Evolutionary conservation across 2,113 vertebrate species (phyloP).

Genomic region (Potamarius usumacintae): DNA sequence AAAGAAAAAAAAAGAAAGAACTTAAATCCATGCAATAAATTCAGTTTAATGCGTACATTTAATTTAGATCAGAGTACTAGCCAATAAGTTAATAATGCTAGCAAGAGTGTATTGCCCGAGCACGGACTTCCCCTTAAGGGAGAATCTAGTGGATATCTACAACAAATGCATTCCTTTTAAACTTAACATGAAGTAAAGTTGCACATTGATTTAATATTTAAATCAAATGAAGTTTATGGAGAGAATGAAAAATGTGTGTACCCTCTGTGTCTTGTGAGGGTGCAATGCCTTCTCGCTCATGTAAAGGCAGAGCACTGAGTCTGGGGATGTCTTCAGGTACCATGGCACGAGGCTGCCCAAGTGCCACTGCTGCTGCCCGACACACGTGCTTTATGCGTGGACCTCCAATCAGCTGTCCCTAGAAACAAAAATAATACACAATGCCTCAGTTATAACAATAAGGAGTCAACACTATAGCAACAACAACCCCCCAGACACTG

Average conservation of each 20-base stretch:
- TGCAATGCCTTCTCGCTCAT: constrained; percentile 82
- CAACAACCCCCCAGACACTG: too few relatives aligned
- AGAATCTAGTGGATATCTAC: not conserved
- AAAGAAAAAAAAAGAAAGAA: constrained; percentile 18
- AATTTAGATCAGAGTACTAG: too few relatives aligned
- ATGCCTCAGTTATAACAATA: not conserved
- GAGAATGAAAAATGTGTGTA: constrained; percentile 54
- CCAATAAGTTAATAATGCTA: not conserved
- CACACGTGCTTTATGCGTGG: constrained; percentile 92
- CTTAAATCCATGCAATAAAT: not conserved
- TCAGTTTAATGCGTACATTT: too few relatives aligned
- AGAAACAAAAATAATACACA: constrained; percentile 5
- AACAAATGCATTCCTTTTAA: not conserved
- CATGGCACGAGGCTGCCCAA: constrained; percentile 88
- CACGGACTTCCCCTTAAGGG: not conserved
- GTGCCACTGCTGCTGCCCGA: constrained; percentile 85
- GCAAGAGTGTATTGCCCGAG: too few relatives aligned
- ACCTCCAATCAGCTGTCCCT: constrained; percentile 79
- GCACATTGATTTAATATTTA: not conserved
- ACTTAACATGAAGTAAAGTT: not conserved
- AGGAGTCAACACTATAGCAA: too few relatives aligned
- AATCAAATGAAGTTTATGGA: not conserved
- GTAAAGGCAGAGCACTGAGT: constrained; percentile 86
- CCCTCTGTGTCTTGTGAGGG: constrained; percentile 75
- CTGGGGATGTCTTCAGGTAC: constrained; percentile 88